Evolutionary conservation across 1,140 invertebrate genomes (phyloP), one percentile per base, ranked within the genome.

Genomic region (Drosophila watanabei): DNA sequence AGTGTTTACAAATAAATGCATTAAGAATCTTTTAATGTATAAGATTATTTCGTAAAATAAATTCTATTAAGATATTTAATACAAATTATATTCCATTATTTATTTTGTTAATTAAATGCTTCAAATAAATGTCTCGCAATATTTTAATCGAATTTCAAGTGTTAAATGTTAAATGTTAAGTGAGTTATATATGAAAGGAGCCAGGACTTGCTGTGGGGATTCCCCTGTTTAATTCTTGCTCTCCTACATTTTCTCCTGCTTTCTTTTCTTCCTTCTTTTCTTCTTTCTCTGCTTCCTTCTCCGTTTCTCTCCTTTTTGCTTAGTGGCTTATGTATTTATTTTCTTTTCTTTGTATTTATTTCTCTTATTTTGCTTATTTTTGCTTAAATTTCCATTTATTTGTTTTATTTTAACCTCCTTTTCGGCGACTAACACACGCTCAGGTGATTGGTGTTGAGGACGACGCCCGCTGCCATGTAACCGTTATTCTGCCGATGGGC

Each of bases 381-480:
- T n/a, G 49, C 33, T 33, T 20, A 4, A 18, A 11, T 18, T 16
- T 11, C 4, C 7, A 3, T 30, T 20, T 35, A 28, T n/a, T 41
- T 24, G 16, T 10, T 7, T 37, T 32, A 39, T 14, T 37, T 48
- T 46, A 41, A 45, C 13, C 30, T 10, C 7, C 8, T 16, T 14
- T 4, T 7, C 18, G 28, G 33, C 18, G 24, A 56, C 84, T 93
- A 93, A 91, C 92, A 93, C 61, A 93, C 92, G 63, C 85, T 93
- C 80, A 93, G 78, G 78, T 93, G 92, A 71, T 90, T 93, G 32
- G 92, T 88, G 56, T 93, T 93, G 32, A 93, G 88, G 16, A 93
- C 92, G 30, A 93, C 90, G 4, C 92, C 92, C 8, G 92, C 88
- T 5, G 92, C 86, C 90, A 93, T 92, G 16, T 92, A 92, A 14